Evolutionary conservation across 2,888 invertebrate genomes (phyloP).

Genomic region (Drosophila anomalipes): DNA sequence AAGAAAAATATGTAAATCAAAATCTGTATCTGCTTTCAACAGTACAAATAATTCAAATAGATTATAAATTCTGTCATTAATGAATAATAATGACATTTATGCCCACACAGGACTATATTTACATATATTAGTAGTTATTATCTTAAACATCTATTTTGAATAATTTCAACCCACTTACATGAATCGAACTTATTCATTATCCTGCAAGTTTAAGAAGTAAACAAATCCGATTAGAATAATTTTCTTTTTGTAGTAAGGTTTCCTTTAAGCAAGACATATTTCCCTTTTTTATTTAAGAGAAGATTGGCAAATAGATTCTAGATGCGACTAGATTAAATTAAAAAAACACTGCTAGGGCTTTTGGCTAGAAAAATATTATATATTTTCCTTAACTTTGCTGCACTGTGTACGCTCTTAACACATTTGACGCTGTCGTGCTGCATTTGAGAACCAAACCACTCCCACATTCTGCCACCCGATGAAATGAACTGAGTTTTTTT

Average conservation of each 20-base stretch:
- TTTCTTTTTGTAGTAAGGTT: background rate
- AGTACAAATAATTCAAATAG: background rate
- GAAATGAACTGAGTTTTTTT: slow-evolving; percentile 39
- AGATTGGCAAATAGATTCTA: background rate
- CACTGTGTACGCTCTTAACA: slow-evolving; percentile 28
- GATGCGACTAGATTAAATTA: background rate
- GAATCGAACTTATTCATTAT: background rate
- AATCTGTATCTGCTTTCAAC: background rate
- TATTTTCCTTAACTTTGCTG: slow-evolving; percentile 2
- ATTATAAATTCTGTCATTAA: background rate
- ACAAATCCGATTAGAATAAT: background rate
- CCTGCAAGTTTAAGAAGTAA: background rate
- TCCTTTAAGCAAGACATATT: background rate
- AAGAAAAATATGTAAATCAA: background rate
- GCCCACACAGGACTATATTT: background rate
- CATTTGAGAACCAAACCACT: slow-evolving; percentile 25
- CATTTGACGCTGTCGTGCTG: slow-evolving; percentile 16
- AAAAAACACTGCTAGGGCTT: background rate
- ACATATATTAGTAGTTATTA: background rate
- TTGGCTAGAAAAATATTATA: background rate
- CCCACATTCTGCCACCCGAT: slow-evolving; percentile 17
- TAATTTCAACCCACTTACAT: background rate
- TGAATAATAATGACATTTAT: background rate
- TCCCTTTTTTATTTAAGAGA: background rate
- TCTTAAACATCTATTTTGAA: background rate